Conservation (phyloP, 1,140 invertebrate genomes). For the Microplitis demolitor region DNA sequence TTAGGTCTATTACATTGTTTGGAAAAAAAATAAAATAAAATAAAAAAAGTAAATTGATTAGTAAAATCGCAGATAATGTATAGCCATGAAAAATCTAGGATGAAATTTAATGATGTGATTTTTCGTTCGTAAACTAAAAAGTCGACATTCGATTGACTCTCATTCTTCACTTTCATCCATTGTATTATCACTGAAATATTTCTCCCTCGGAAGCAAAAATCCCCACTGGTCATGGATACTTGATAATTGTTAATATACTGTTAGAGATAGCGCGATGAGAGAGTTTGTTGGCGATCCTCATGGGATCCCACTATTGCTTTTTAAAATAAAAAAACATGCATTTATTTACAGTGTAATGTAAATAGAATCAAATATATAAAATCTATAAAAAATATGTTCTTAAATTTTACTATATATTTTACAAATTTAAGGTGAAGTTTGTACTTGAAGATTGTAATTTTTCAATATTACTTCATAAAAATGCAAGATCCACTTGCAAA, state of each 20-base stretch:
- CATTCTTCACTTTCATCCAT: not conserved
- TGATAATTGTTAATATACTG: not conserved
- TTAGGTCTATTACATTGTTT: not conserved
- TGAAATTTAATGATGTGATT: not conserved
- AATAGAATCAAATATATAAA: not conserved
- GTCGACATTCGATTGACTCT: not conserved
- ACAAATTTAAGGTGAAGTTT: too few relatives aligned
- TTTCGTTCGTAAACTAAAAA: not conserved
- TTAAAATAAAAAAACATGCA: not conserved
- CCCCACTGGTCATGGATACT: not conserved
- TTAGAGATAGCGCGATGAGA: not conserved
- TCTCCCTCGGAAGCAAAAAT: not conserved
- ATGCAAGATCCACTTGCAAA: not conserved
- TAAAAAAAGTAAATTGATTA: not conserved
- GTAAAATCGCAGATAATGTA: not conserved
- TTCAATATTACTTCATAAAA: not conserved
- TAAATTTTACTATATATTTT: not conserved
- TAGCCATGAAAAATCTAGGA: not conserved
- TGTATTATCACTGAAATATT: conserved; percentile 1
- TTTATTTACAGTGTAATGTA: not conserved
- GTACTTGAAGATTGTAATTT: too few relatives aligned
- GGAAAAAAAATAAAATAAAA: not conserved
- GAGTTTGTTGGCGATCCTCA: not conserved
- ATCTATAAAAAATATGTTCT: not conserved
- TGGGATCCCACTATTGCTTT: not conserved